phyloP scores from a whole-genome alignment of 2,888 invertebrate species.

The Zygothrica quintamaculata region DNA sequence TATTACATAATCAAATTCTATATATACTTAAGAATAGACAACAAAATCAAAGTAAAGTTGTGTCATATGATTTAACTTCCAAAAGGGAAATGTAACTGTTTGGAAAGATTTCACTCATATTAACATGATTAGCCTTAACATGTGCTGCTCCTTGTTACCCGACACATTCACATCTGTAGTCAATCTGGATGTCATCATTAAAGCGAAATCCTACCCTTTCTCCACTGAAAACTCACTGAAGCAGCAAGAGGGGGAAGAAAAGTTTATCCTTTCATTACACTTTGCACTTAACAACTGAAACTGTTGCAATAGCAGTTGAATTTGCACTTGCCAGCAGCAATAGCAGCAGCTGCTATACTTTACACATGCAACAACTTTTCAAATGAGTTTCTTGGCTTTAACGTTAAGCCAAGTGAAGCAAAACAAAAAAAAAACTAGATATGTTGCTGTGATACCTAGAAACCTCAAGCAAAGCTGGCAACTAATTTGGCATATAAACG shows the following conservation, averaged over 20 bases:
- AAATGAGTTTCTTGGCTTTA: constrained; percentile 29
- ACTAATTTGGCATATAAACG: constrained; percentile 80
- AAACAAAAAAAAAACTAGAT: constrained; percentile 2
- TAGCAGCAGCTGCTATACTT: constrained; percentile 32
- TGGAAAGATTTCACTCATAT: constrained; percentile 35
- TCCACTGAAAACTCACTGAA: background rate
- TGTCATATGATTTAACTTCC: background rate
- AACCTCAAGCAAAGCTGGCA: constrained; percentile 44
- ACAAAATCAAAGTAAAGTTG: too few relatives aligned
- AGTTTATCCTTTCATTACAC: constrained; percentile 66
- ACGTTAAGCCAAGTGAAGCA: constrained; percentile 39
- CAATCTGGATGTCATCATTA: constrained; percentile 25
- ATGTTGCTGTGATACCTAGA: constrained; percentile 10
- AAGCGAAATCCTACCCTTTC: too few relatives aligned
- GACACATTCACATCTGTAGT: background rate
- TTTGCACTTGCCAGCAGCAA: too few relatives aligned
- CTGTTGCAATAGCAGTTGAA: constrained; percentile 32
- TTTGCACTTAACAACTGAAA: constrained; percentile 46
- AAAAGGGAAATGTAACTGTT: constrained; percentile 12
- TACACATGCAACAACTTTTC: constrained; percentile 33
- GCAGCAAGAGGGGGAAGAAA: constrained; percentile 24
- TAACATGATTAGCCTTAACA: constrained; percentile 20
- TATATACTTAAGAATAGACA: too few relatives aligned
- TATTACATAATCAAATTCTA: too few relatives aligned
- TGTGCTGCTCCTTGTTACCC: constrained; percentile 4